Evolutionary conservation across 2,888 invertebrate genomes (phyloP).

Genomic region (Unio delphinus): DNA sequence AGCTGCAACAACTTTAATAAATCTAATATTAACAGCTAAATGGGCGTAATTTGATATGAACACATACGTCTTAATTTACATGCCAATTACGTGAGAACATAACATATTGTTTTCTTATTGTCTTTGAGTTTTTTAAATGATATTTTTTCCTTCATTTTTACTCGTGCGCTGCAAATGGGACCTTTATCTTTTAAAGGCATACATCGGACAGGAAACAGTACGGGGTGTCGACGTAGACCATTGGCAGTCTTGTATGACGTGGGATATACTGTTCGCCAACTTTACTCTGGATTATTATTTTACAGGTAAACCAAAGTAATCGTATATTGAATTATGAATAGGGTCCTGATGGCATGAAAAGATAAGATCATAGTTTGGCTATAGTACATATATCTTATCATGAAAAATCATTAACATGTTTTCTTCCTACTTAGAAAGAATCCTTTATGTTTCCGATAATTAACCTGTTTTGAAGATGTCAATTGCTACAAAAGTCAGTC

Average conservation of each 20-base stretch:
- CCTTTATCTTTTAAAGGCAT: slow-evolving; percentile 19
- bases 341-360: neutral
- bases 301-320: slow-evolving; percentile 23
- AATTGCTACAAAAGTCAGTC: too few relatives aligned
- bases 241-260: slow-evolving; percentile 43
- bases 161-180: neutral
- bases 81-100: neutral
- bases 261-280: slow-evolving; percentile 27
- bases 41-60: neutral
- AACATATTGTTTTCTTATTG: neutral
- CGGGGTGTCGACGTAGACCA: slow-evolving; percentile 36
- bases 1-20: neutral
- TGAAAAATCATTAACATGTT: too few relatives aligned
- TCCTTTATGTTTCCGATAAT: too few relatives aligned
- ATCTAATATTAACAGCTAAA: neutral
- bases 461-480: too few relatives aligned
- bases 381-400: too few relatives aligned
- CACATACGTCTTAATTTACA: neutral
- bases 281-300: slow-evolving; percentile 48
- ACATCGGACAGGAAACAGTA: slow-evolving; percentile 17
- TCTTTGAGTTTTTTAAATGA: neutral
- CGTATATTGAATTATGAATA: neutral
- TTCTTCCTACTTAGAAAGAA: too few relatives aligned
- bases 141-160: neutral
- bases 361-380: neutral